These are phyloP conservation scores for Ypsolopha sequella DNA, from an alignment of 2,888 invertebrate genomes.

Conservation along the genomic window DNA sequence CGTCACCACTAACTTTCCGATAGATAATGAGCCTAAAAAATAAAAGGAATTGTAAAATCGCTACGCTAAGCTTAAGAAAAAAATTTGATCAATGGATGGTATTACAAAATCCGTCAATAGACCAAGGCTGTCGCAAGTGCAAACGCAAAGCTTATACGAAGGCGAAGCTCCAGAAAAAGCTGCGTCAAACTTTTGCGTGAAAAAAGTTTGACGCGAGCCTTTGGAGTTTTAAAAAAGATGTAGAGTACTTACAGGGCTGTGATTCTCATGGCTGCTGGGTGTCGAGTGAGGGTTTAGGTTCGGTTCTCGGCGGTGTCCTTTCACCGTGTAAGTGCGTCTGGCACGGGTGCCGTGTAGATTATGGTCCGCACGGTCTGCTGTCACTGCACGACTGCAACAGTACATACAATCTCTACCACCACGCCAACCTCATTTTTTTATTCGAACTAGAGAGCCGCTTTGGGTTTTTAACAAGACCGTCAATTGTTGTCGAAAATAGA, in stretches of 20 bases:
- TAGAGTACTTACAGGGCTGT: slow-evolving; percentile 6
- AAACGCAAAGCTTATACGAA: background rate
- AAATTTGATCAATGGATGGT: background rate
- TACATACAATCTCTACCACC: background rate
- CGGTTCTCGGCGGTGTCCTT: background rate
- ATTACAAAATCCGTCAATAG: background rate
- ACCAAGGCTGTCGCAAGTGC: background rate
- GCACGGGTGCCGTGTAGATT: background rate
- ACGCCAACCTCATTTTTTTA: slow-evolving; percentile 5
- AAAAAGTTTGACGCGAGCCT: background rate
- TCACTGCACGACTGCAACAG: background rate
- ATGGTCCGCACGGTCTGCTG: background rate
- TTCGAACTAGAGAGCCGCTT: background rate
- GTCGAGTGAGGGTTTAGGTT: background rate
- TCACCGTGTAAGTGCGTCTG: background rate
- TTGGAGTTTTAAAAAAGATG: background rate
- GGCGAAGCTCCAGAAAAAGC: background rate
- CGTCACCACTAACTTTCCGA: background rate
- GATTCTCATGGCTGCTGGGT: slow-evolving; percentile 3
- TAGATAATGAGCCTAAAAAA: background rate
- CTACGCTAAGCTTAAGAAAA: background rate
- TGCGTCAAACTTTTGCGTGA: background rate
- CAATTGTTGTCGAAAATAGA: background rate
- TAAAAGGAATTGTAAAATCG: background rate
- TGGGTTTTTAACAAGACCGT: background rate